Evolutionary conservation across 2,113 vertebrate species (phyloP).

Genomic region (Polyodon spathula): DNA sequence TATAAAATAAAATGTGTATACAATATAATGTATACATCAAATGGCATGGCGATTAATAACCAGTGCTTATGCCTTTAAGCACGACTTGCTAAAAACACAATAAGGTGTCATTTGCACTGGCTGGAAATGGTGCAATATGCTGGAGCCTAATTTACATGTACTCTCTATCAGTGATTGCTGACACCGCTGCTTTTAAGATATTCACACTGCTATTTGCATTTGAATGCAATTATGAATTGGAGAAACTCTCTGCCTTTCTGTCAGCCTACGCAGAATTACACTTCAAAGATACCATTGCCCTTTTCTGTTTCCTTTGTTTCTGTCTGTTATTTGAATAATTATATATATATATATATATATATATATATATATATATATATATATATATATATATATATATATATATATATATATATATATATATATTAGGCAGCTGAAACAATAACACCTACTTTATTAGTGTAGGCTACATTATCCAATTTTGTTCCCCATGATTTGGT

Average conservation of each 20-base stretch:
- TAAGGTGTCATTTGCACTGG: conserved; percentile 18
- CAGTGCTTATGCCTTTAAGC: neutral
- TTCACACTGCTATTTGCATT: conserved; percentile 26
- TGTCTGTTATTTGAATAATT: no score
- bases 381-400: no score
- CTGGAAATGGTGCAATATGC: conserved; percentile 12
- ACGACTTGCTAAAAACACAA: conserved; percentile 8
- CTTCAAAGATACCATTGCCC: neutral
- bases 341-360: no score
- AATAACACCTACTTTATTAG: no score
- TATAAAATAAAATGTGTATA: no score
- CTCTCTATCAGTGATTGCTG: conserved; percentile 16
- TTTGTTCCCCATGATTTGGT: no score
- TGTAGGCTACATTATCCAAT: no score
- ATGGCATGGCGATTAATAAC: no score
- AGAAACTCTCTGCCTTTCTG: conserved; percentile 24
- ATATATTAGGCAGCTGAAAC: no score
- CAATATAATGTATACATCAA: no score
- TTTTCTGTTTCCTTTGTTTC: neutral
- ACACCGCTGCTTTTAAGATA: conserved; percentile 19
- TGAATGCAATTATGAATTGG: conserved; percentile 29
- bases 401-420: no score
- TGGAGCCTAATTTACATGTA: conserved; percentile 6
- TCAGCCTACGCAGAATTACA: conserved; percentile 8
- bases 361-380: no score